Conservation (phyloP, 92 coral and sea anemone species). For the Bergia sp. region DNA sequence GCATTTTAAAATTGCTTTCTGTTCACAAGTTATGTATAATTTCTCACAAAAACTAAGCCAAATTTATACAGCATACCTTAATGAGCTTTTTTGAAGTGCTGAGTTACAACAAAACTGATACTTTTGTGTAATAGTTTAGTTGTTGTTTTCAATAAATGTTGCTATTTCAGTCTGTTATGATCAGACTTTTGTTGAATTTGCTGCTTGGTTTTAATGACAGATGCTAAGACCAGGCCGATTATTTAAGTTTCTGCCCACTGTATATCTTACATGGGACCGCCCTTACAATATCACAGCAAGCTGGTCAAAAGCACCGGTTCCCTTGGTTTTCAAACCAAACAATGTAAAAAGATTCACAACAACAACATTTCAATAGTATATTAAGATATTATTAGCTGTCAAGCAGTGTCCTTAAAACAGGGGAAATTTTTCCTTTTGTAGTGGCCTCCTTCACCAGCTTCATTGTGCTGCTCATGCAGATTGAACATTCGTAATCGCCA, state of each 20-base stretch:
- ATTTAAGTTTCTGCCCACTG: constrained; percentile 24
- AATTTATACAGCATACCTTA: constrained; percentile 35
- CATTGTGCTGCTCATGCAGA: constrained; percentile 45
- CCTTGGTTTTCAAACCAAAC: constrained; percentile 38
- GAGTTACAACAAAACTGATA: constrained; percentile 32
- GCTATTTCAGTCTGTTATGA: background rate
- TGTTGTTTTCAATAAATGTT: constrained; percentile 28
- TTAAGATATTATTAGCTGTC: background rate
- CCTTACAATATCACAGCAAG: constrained; percentile 31
- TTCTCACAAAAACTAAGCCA: constrained; percentile 39
- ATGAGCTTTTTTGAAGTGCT: constrained; percentile 33
- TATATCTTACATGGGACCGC: background rate
- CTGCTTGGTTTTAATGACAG: background rate
- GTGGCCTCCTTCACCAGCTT: constrained; percentile 43
- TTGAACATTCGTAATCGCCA: constrained; percentile 31
- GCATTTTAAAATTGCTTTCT: no score
- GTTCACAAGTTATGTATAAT: no score
- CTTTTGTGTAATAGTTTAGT: constrained; percentile 39
- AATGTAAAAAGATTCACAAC: constrained; percentile 16
- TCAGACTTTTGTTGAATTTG: constrained; percentile 13
- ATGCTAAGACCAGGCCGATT: constrained; percentile 36
- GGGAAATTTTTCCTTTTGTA: constrained; percentile 19
- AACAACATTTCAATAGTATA: constrained; percentile 30
- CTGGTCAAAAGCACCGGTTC: constrained; percentile 35
- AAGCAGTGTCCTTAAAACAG: constrained; percentile 43